phyloP scores from a whole-genome alignment of 2,113 vertebrate genomes.

The Rhea pennata region DNA sequence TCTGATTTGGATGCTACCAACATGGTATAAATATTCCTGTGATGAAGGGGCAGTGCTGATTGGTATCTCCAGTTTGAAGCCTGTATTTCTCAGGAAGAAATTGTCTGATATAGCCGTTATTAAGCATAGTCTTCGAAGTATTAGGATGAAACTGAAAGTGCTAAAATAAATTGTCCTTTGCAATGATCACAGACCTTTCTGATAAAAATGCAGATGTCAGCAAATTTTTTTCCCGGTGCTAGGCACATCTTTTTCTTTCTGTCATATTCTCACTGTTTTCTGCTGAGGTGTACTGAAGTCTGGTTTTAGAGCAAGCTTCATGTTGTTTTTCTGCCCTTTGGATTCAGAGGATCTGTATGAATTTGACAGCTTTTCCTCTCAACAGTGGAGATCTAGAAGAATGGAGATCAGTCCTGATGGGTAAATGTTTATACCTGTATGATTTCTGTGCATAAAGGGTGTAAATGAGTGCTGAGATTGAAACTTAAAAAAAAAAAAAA shows the following conservation, averaged over 20 bases:
- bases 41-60: background rate
- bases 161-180: background rate
- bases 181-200: background rate
- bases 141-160: background rate
- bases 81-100: background rate
- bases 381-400: background rate
- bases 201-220: background rate
- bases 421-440: background rate
- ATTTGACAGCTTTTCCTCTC: background rate
- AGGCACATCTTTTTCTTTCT: background rate
- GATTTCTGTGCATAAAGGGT: background rate
- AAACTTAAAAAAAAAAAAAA: too few relatives aligned
- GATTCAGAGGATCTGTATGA: background rate
- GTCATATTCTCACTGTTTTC: background rate
- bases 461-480: background rate
- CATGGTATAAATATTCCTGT: background rate
- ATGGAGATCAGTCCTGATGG: background rate
- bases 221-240: background rate
- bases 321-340: accelerated
- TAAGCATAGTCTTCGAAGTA: background rate
- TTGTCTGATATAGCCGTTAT: background rate
- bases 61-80: background rate
- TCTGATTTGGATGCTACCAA: background rate
- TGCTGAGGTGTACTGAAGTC: background rate
- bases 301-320: background rate